Conservation (phyloP, 1,140 invertebrate species). For the Drosophila parabipectinata region DNA sequence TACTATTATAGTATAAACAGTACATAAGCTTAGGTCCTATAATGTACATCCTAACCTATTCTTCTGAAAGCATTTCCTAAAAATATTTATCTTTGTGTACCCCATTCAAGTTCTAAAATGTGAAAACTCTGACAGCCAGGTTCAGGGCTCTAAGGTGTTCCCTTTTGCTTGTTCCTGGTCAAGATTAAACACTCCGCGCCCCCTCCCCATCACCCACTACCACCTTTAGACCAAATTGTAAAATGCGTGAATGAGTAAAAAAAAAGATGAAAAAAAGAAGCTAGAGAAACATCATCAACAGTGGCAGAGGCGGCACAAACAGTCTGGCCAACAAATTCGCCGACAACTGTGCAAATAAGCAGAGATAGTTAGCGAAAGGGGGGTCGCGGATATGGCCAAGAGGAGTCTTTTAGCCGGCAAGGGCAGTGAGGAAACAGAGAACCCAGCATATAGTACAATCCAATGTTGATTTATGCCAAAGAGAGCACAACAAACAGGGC, state of each 20-base stretch:
- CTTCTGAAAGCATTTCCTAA: neutral
- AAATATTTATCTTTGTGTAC: conserved; percentile 5
- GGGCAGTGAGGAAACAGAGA: too few relatives aligned
- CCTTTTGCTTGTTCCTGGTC: conserved; percentile 30
- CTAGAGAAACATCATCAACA: conserved; percentile 27
- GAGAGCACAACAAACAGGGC: conserved; percentile 58
- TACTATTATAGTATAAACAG: too few relatives aligned
- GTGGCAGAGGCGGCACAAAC: conserved; percentile 27
- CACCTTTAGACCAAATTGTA: conserved; percentile 16
- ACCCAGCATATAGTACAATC: conserved; percentile 29
- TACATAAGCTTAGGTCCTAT: too few relatives aligned
- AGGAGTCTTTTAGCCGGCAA: conserved; percentile 4
- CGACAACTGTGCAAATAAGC: conserved; percentile 77
- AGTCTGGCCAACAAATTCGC: conserved; percentile 64
- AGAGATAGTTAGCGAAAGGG: conserved; percentile 2
- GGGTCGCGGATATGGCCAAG: conserved; percentile 1
- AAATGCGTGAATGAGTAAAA: conserved; percentile 44
- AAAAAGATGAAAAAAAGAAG: conserved; percentile 22
- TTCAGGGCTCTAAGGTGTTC: conserved; percentile 23
- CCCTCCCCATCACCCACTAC: neutral
- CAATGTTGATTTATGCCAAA: conserved; percentile 68
- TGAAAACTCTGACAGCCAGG: conserved; percentile 7
- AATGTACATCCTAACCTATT: too few relatives aligned
- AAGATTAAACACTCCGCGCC: conserved; percentile 29
- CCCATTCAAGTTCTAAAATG: neutral